Evolutionary conservation across 2,888 invertebrate genomes (phyloP), one percentile per base, ranked within the genome.

Genomic region (Erebia ligea): DNA sequence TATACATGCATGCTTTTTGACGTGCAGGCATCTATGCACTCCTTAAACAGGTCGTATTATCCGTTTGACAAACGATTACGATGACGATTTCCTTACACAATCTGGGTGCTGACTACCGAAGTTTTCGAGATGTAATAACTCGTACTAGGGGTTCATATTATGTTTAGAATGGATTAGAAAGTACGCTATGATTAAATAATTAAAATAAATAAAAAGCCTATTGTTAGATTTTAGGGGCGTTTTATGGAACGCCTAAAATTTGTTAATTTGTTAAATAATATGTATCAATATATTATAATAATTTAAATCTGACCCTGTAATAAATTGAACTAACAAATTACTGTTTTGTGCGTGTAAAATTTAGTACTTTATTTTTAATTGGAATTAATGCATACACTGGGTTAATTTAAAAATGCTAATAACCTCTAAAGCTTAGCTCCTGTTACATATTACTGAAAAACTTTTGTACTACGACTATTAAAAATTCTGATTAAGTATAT

Each of bases 261-360:
- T 61, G 61, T 61, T 61, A 62, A 48, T 62, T 45, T 62, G 61
- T 62, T 62, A 62, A 45, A 61, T 58, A 58, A 13, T 62, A 56
- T 21, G 21, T 56, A 19, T 48, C 40, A 40, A 58, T 58, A 40
- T 58, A 54, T 25, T 25, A 34, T 6, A 34, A 34, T 56, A 56
- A 58, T 9, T 42, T 59, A n/a, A 59, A 15, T 59, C 34, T 40
- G 11, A 42, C 10, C 1, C 40, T 40, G 57, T 40, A 17, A 57
- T 15, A 40, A n/a, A 17, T 59, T 21, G 9, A 54, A 34, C 8
- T 57, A 6, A 34, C 25, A 58, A 34, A 34, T 8, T 34, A 34
- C 34, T 34, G 57, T 58, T 25, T 58, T 54, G 19, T 52, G 50
- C 50, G 15, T n/a, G 50, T 50, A n/a, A 50, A 50, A n/a, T 50